Evolutionary conservation across 2,113 vertebrate species (phyloP).

Genomic region (Bucco capensis): DNA sequence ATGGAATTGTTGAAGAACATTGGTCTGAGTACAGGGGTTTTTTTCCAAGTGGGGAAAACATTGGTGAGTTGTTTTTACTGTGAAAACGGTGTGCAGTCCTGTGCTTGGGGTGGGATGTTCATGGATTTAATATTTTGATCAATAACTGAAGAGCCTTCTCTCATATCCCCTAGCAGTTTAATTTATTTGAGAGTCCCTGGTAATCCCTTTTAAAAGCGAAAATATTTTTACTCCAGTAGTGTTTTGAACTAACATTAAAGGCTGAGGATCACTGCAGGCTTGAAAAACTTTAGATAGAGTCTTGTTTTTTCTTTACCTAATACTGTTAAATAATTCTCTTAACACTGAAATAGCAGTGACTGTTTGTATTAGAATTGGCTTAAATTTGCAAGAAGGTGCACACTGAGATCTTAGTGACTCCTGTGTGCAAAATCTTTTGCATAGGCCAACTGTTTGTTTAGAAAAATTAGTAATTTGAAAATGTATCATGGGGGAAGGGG

Average conservation of each 20-base stretch:
- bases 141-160: not conserved
- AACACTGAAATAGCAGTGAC: not conserved
- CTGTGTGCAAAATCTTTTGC: not conserved
- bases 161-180: not conserved
- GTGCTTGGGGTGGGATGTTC: not conserved
- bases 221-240: not conserved
- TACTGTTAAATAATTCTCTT: not conserved
- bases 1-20: not conserved
- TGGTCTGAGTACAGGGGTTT: not conserved
- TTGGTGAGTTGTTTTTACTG: not conserved
- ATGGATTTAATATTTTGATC: not conserved
- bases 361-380: not conserved
- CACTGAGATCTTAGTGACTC: not conserved
- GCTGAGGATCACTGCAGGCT: not conserved
- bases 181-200: not conserved
- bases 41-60: not conserved
- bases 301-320: not conserved
- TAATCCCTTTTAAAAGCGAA: not conserved
- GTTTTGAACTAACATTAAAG: not conserved
- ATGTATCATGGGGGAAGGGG: rapidly evolving
- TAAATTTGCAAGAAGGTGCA: not conserved
- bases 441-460: not conserved
- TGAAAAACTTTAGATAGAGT: not conserved
- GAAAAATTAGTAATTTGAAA: not conserved
- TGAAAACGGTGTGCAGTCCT: not conserved